Percentiles rank a stretch among this genome's conserved stretches.
Conservation (phyloP, 2,888 invertebrate species). For the Dicranocentrus wangi region DNA sequence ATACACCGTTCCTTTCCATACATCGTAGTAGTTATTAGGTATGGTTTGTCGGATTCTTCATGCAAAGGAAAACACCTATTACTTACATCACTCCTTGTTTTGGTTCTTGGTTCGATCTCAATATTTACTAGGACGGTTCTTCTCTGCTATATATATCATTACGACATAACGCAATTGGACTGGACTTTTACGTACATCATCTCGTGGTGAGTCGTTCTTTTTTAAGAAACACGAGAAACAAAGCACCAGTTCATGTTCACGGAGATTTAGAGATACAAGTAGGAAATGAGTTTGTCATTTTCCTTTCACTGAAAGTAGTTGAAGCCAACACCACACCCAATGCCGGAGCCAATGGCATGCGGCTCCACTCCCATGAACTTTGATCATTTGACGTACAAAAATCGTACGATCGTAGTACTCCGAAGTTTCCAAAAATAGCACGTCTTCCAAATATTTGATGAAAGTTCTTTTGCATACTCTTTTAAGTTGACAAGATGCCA, state of each 20-base stretch:
- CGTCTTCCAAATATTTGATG: background rate
- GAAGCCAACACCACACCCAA: conserved; percentile 29
- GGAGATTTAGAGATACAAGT: background rate
- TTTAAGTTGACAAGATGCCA: background rate
- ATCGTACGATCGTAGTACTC: conserved; percentile 50
- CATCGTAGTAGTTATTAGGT: too few species aligned
- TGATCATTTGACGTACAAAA: conserved; percentile 45
- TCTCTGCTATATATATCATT: too few species aligned
- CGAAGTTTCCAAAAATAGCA: conserved; percentile 54
- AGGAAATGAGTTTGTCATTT: background rate
- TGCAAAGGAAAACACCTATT: too few species aligned
- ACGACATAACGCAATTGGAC: too few species aligned
- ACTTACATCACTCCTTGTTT: too few species aligned
- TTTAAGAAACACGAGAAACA: too few species aligned
- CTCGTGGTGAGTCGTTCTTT: too few species aligned
- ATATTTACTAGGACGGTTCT: too few species aligned
- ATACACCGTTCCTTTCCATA: too few species aligned
- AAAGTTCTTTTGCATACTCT: background rate
- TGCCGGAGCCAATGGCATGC: conserved; percentile 29
- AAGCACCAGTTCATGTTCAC: background rate
- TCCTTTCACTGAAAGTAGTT: background rate
- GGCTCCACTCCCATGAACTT: conserved; percentile 37
- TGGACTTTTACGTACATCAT: too few species aligned
- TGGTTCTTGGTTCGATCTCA: too few species aligned
- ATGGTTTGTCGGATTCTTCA: too few species aligned